These are phyloP conservation scores for Uria aalge DNA, from an alignment of 2,113 vertebrate genomes.

Conservation along the genomic window DNA sequence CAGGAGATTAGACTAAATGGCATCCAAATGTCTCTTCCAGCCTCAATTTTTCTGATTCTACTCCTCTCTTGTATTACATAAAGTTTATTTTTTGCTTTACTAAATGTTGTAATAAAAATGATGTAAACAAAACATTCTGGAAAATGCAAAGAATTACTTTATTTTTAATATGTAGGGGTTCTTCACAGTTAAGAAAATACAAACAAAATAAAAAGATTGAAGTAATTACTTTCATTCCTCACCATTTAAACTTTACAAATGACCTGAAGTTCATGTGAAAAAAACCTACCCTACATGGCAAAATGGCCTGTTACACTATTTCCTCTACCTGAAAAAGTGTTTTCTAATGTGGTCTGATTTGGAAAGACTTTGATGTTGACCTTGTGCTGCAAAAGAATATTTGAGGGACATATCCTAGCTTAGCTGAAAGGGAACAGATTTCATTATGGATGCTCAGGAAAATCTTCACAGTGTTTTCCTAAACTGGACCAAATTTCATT, in stretches of 20 bases:
- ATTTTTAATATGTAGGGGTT: not conserved
- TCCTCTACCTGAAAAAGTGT: not conserved
- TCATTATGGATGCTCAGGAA: not conserved
- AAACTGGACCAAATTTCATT: not conserved
- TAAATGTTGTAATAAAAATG: not conserved
- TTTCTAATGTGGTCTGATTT: not conserved
- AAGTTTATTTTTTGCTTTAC: not conserved
- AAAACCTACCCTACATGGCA: not conserved
- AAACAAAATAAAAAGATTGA: not conserved
- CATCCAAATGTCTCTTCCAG: not conserved
- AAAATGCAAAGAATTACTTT: not conserved
- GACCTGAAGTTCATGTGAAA: not conserved
- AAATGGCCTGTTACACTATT: not conserved
- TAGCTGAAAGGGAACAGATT: not conserved
- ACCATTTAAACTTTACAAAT: not conserved
- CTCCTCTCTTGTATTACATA: not conserved
- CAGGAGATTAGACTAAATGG: not conserved
- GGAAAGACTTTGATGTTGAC: not conserved
- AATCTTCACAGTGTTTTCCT: not conserved
- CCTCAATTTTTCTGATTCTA: not conserved
- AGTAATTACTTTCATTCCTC: not conserved
- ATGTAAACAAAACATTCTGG: not conserved
- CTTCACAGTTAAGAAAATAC: not conserved
- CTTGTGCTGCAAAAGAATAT: not conserved
- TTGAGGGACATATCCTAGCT: not conserved